These are phyloP conservation scores for Limnephilus auricula DNA, from an alignment of 2,888 invertebrate genomes.

Conservation along the genomic window DNA sequence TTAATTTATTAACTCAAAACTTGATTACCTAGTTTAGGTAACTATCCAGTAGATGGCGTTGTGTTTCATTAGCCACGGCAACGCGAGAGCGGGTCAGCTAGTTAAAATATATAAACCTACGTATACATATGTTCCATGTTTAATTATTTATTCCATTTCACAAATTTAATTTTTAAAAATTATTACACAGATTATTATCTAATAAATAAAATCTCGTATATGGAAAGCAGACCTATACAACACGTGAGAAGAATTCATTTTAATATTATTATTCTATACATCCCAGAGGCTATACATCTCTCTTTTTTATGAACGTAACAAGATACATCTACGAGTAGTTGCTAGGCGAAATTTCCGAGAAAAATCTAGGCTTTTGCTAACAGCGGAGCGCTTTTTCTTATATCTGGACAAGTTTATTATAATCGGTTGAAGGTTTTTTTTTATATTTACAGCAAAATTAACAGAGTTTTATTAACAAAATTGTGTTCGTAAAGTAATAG, in stretches of 20 bases:
- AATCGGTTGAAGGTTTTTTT: neutral
- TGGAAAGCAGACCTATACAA: neutral
- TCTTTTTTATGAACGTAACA: neutral
- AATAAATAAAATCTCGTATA: neutral
- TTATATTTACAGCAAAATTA: neutral
- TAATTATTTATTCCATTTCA: no score
- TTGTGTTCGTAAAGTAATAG: no score
- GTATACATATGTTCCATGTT: no score
- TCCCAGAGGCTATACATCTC: slow-evolving; percentile 2
- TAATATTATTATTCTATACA: neutral
- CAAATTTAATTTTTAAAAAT: no score
- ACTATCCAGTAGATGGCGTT: no score
- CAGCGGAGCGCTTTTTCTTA: neutral
- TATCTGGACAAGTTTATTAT: neutral
- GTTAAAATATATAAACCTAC: no score
- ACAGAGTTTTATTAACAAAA: no score
- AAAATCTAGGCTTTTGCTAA: neutral
- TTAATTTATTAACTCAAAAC: no score
- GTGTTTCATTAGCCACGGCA: no score
- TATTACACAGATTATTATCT: no score
- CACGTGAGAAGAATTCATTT: neutral
- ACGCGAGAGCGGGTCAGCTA: no score
- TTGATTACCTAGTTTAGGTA: no score
- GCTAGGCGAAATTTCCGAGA: neutral
- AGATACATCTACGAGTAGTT: neutral